phyloP scores from a whole-genome alignment of 2,888 invertebrate genomes.

The Agrotis clavis region DNA sequence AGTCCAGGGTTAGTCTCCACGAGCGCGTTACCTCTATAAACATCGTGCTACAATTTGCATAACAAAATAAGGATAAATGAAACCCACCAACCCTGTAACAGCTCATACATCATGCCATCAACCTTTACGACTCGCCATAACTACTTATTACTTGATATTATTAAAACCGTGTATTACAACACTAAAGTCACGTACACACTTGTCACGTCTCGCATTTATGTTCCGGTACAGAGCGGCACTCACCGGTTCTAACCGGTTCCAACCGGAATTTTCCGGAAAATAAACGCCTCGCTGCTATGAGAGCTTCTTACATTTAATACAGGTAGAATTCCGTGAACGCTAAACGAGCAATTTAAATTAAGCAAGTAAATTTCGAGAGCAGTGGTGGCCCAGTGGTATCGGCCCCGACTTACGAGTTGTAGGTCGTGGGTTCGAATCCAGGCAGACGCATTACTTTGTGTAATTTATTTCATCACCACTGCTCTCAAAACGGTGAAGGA shows the following conservation, averaged over 20 bases:
- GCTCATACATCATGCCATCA: conserved; percentile 45
- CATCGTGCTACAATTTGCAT: neutral
- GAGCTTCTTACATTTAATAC: conserved; percentile 68
- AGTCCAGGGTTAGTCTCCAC: no score
- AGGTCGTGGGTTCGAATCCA: no score
- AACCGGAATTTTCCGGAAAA: conserved; percentile 70
- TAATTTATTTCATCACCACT: no score
- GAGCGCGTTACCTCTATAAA: no score
- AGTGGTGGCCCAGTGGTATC: no score
- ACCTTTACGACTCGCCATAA: conserved; percentile 40
- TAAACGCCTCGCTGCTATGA: conserved; percentile 69
- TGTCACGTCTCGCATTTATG: conserved; percentile 69
- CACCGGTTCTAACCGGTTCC: conserved; percentile 59
- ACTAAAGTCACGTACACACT: conserved; percentile 70
- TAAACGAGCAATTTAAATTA: conserved; percentile 66
- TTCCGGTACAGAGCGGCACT: conserved; percentile 59
- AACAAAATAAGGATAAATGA: conserved; percentile 1
- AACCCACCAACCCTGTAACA: conserved; percentile 10
- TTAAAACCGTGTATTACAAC: conserved; percentile 52
- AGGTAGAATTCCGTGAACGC: conserved; percentile 62
- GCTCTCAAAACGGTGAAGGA: no score
- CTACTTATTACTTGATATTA: conserved; percentile 56
- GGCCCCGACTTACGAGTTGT: no score
- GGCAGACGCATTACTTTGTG: no score
- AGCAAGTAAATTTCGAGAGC: conserved; percentile 63